Evolutionary conservation across 2,797 vertebrate genomes (phyloP).

Genomic region (Amblyraja radiata): DNA sequence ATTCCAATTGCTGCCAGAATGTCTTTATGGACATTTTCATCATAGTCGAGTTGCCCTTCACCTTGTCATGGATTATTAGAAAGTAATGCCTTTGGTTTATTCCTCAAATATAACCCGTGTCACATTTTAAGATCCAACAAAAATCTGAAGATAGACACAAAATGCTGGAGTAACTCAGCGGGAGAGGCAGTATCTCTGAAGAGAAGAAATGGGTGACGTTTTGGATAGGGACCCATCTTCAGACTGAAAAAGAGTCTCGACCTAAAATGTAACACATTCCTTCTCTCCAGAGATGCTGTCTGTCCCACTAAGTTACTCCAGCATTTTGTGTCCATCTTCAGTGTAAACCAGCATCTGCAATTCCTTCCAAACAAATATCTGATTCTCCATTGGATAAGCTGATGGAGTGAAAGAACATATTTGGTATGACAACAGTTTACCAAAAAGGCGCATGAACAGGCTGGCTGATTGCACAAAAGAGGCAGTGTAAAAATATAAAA

Average conservation of each 20-base stretch:
- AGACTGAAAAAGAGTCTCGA: too few relatives aligned
- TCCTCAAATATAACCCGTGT: background rate
- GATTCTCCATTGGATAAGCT: background rate
- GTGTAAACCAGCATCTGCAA: too few relatives aligned
- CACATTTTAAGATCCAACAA: background rate
- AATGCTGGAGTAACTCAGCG: too few relatives aligned
- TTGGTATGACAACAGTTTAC: background rate
- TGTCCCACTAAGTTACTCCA: too few relatives aligned
- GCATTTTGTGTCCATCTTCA: too few relatives aligned
- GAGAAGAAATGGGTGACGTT: too few relatives aligned
- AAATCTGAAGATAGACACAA: background rate
- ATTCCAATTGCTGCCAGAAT: background rate
- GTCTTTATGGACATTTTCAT: background rate
- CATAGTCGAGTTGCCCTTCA: background rate
- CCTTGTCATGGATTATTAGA: background rate
- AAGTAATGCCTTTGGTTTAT: background rate
- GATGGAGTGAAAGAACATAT: background rate
- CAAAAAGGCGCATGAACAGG: background rate
- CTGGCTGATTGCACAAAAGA: background rate
- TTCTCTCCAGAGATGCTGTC: too few relatives aligned
- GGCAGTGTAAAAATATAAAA: background rate
- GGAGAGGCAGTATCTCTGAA: too few relatives aligned
- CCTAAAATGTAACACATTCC: too few relatives aligned
- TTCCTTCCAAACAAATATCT: background rate
- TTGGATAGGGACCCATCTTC: too few relatives aligned